Conservation (phyloP, 2,113 vertebrate genomes). For the Willisornis vidua region DNA sequence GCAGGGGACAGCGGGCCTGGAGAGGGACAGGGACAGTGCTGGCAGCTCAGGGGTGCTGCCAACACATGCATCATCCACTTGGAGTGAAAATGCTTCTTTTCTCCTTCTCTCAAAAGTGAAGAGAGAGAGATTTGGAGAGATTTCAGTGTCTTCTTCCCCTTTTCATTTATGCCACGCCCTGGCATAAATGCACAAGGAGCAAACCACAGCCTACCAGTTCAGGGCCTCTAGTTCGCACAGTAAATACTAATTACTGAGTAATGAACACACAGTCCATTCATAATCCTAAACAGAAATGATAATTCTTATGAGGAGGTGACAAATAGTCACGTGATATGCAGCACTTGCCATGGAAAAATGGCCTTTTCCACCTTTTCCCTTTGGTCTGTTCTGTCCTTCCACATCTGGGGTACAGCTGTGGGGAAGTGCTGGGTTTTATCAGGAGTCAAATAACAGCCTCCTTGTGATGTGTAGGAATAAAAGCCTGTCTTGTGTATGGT, state of each 20-base stretch:
- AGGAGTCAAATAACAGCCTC: not conserved
- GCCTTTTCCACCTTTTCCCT: slow-evolving; percentile 41
- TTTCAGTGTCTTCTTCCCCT: not conserved
- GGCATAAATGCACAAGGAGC: not conserved
- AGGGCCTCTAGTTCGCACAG: not conserved
- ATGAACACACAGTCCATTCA: slow-evolving; percentile 6
- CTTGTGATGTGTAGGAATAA: slow-evolving; percentile 19
- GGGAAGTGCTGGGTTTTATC: not conserved
- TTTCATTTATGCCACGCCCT: not conserved
- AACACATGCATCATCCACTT: not conserved
- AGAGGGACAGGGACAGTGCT: not conserved
- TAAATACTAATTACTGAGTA: not conserved
- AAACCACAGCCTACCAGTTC: not conserved
- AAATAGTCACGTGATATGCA: not conserved
- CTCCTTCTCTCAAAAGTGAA: not conserved
- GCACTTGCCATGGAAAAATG: slow-evolving; percentile 26
- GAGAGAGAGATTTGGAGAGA: not conserved
- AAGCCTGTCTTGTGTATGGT: slow-evolving; percentile 35
- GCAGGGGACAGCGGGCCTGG: not conserved
- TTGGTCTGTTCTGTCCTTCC: slow-evolving; percentile 26
- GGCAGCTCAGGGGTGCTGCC: not conserved
- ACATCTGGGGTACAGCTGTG: not conserved
- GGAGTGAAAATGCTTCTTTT: not conserved
- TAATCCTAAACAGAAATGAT: not conserved
- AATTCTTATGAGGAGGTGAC: not conserved